phyloP scores from a whole-genome alignment of 2,113 vertebrate genomes.

The Arvicanthis niloticus region DNA sequence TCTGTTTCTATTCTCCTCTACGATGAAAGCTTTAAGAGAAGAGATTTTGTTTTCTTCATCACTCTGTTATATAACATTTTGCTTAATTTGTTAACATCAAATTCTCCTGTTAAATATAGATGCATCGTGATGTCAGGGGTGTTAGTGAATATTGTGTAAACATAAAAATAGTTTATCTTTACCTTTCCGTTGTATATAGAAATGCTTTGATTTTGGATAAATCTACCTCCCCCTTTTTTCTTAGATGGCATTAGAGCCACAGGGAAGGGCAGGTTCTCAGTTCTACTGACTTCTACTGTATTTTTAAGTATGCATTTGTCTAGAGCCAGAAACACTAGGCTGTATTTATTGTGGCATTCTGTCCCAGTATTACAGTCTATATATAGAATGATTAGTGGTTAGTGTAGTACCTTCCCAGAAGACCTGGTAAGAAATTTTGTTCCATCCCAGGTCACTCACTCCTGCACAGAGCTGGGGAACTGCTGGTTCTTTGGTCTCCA shows the following conservation, averaged over 20 bases:
- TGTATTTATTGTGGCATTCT: background rate
- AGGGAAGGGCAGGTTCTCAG: background rate
- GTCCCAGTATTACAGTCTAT: background rate
- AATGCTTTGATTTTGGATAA: background rate
- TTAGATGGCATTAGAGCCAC: background rate
- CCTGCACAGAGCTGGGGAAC: background rate
- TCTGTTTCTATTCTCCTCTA: background rate
- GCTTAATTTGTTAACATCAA: background rate
- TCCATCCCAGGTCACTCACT: background rate
- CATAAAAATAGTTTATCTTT: background rate
- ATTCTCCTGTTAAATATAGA: background rate
- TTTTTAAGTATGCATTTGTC: background rate
- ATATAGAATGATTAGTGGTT: background rate
- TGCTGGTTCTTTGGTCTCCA: background rate
- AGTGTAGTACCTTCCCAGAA: background rate
- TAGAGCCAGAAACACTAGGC: background rate
- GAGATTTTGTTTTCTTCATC: conserved; percentile 7
- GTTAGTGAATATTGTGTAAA: background rate
- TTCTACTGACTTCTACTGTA: background rate
- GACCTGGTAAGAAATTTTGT: background rate
- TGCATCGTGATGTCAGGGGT: background rate
- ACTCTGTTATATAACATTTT: background rate
- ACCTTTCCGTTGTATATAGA: background rate
- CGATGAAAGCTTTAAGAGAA: background rate
- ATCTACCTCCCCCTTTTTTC: background rate